Conservation (phyloP, 2,888 invertebrate genomes). For the Drosophila setosimentum region DNA sequence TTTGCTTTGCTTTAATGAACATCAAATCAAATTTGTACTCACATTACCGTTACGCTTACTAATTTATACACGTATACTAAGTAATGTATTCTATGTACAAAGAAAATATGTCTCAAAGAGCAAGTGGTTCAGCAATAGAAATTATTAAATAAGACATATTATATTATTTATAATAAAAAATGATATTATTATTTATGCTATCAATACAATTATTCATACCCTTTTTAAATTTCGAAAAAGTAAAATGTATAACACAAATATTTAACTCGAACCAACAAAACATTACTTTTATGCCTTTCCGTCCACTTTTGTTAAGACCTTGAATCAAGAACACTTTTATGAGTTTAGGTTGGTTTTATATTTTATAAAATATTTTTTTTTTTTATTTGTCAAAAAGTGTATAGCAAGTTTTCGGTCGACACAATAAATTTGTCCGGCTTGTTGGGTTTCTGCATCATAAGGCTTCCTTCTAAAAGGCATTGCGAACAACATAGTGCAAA, state of each 20-base stretch:
- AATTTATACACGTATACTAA: conserved; percentile 26
- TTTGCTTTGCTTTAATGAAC: conserved; percentile 44
- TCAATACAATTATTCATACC: too few species aligned
- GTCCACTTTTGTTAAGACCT: not conserved
- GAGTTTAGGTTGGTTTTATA: not conserved
- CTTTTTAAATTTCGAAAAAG: too few species aligned
- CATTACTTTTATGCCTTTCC: not conserved
- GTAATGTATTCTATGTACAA: not conserved
- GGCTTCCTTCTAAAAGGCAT: not conserved
- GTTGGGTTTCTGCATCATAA: not conserved
- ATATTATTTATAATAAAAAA: not conserved
- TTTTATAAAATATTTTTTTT: not conserved
- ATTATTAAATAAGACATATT: not conserved
- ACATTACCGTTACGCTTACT: conserved; percentile 45
- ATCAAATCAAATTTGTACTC: conserved; percentile 56
- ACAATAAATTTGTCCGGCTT: not conserved
- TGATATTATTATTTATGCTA: too few species aligned
- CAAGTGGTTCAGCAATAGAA: not conserved
- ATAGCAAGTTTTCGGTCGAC: not conserved
- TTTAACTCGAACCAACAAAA: too few species aligned
- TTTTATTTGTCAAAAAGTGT: not conserved
- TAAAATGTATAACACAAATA: too few species aligned
- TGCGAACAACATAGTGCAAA: not conserved
- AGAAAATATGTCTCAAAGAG: not conserved
- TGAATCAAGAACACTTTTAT: not conserved